phyloP scores from a whole-genome alignment of 2,797 vertebrate species.

The Neosilurus hyrtlii region DNA sequence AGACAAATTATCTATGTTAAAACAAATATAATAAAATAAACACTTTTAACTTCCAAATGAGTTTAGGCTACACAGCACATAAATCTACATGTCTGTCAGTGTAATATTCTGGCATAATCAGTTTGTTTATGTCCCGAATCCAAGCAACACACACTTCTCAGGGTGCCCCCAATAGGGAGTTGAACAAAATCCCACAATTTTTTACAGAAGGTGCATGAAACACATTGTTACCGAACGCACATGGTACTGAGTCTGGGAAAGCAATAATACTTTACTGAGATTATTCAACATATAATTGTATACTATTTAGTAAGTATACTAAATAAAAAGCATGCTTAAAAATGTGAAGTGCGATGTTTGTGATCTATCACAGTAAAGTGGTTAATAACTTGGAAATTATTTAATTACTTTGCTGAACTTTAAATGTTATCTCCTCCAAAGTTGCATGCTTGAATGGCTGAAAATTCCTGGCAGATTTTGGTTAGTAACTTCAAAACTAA shows the following conservation, averaged over 20 bases:
- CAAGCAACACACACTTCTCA: conserved; percentile 35
- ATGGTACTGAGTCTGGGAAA: background rate
- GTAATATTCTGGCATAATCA: conserved; percentile 82
- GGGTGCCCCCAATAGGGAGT: conserved; percentile 53
- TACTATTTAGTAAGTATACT: background rate
- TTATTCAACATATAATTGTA: background rate
- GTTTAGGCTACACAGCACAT: conserved; percentile 83
- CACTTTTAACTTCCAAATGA: conserved; percentile 87
- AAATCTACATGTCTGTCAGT: conserved; percentile 92
- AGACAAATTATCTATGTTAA: background rate
- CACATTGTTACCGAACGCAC: too few relatives aligned
- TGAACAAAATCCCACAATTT: conserved; percentile 3
- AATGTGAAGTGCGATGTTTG: background rate
- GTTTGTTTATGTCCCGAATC: conserved; percentile 46
- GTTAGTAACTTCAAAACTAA: too few relatives aligned
- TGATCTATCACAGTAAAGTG: too few relatives aligned
- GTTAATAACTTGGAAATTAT: too few relatives aligned
- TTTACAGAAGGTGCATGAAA: background rate
- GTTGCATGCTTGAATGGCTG: too few relatives aligned
- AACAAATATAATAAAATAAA: conserved; percentile 82
- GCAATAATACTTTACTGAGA: background rate
- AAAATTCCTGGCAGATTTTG: too few relatives aligned
- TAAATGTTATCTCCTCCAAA: too few relatives aligned
- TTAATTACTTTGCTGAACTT: too few relatives aligned
- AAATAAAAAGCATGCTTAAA: background rate